Evolutionary conservation across 2,888 invertebrate genomes (phyloP).

Genomic region (Anorthoa munda): DNA sequence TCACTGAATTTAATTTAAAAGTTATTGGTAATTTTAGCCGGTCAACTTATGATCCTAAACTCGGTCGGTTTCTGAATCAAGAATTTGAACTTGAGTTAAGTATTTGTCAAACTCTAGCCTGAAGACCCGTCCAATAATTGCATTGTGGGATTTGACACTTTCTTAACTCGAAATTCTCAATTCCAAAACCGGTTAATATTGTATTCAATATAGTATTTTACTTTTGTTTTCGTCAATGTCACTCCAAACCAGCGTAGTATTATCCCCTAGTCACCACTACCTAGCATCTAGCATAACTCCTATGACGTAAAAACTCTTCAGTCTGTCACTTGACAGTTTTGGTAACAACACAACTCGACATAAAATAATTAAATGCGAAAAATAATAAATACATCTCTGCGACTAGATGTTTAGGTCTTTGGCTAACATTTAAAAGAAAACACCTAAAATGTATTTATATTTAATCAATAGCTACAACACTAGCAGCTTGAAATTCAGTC

Average conservation of each 20-base stretch:
- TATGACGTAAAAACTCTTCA: slow-evolving; percentile 67
- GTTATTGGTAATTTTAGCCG: background rate
- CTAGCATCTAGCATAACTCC: slow-evolving; percentile 64
- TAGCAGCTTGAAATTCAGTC: slow-evolving; percentile 62
- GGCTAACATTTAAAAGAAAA: slow-evolving; percentile 80
- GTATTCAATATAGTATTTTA: background rate
- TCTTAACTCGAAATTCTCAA: no score
- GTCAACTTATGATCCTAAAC: background rate
- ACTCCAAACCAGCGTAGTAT: background rate
- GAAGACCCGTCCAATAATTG: no score
- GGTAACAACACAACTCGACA: slow-evolving; percentile 81
- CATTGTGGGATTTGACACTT: no score
- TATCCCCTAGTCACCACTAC: slow-evolving; percentile 44
- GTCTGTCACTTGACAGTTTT: slow-evolving; percentile 75
- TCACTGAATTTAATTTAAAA: background rate
- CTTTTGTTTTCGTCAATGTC: slow-evolving; percentile 9
- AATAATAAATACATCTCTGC: slow-evolving; percentile 79
- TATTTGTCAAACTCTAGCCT: no score
- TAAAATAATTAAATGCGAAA: slow-evolving; percentile 79
- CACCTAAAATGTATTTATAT: slow-evolving; percentile 60
- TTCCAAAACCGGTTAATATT: no score
- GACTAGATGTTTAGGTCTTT: slow-evolving; percentile 88
- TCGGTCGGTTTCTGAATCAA: no score
- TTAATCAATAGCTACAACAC: slow-evolving; percentile 44
- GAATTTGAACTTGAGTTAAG: no score